Evolutionary conservation across 2,113 vertebrate species (phyloP).

Genomic region (Gracilinanus agilis): DNA sequence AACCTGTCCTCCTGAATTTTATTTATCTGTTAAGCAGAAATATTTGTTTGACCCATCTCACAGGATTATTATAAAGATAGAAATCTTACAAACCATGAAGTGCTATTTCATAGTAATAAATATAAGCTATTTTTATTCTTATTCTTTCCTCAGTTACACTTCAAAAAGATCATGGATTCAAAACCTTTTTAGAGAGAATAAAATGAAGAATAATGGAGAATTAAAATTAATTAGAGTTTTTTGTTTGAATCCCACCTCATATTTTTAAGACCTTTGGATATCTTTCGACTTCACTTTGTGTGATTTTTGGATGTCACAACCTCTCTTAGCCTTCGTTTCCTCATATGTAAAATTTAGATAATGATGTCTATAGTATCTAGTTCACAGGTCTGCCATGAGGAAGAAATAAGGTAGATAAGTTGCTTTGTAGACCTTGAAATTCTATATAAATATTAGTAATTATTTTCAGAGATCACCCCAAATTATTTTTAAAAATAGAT

Average conservation of each 20-base stretch:
- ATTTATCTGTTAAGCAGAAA: neutral
- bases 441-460: neutral
- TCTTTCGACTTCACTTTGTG: neutral
- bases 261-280: neutral
- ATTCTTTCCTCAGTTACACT: neutral
- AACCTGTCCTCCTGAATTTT: constrained; percentile 34
- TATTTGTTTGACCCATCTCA: neutral
- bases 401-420: constrained; percentile 18
- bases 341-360: constrained; percentile 21
- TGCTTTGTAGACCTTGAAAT: neutral
- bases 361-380: neutral
- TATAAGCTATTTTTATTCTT: too few relatives aligned
- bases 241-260: constrained; percentile 19
- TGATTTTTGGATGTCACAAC: constrained; percentile 6
- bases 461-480: neutral
- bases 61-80: neutral
- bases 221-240: neutral
- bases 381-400: neutral
- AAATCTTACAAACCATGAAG: neutral
- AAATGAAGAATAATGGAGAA: neutral
- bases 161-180: neutral
- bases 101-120: neutral
- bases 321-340: neutral
- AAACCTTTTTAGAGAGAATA: neutral
- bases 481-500: neutral